Percentiles rank a stretch among this genome's conserved stretches.
These are phyloP conservation scores for Antedon mediterranea DNA, from an alignment of 53 echinoderm and acorn worm genomes.

Conservation along the genomic window DNA sequence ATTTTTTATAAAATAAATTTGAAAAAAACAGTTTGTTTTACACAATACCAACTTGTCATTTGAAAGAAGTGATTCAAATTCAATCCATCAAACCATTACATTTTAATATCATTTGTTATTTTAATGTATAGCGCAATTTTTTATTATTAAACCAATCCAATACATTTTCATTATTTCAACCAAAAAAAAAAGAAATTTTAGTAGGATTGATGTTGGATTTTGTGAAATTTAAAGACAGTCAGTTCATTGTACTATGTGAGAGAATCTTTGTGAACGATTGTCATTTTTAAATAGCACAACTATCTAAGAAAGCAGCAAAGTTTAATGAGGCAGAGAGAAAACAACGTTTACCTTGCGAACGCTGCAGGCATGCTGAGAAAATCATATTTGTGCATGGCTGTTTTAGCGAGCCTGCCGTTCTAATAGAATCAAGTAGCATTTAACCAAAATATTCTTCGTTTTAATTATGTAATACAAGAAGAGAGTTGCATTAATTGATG, in stretches of 20 bases:
- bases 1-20: too few species aligned
- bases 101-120: too few species aligned
- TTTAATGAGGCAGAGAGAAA: not conserved
- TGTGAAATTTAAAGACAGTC: not conserved
- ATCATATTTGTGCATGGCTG: not conserved
- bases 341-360: not conserved
- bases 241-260: not conserved
- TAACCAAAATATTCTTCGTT: not conserved
- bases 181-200: too few species aligned
- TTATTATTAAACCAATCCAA: too few species aligned
- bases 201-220: not conserved
- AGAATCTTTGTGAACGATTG: not conserved
- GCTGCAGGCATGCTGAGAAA: not conserved
- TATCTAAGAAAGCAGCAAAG: not conserved
- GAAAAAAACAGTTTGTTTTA: too few species aligned
- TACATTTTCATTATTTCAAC: too few species aligned
- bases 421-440: not conserved
- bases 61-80: too few species aligned
- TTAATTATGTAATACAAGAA: not conserved
- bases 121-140: too few species aligned
- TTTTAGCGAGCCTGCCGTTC: not conserved
- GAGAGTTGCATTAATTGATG: not conserved
- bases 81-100: too few species aligned
- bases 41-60: too few species aligned
- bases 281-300: not conserved